A percentile compares a stretch with the other conserved stretches of the same genome.
phyloP scores from a whole-genome alignment of 2,797 vertebrate species.

The Cephalopachus bancanus region DNA sequence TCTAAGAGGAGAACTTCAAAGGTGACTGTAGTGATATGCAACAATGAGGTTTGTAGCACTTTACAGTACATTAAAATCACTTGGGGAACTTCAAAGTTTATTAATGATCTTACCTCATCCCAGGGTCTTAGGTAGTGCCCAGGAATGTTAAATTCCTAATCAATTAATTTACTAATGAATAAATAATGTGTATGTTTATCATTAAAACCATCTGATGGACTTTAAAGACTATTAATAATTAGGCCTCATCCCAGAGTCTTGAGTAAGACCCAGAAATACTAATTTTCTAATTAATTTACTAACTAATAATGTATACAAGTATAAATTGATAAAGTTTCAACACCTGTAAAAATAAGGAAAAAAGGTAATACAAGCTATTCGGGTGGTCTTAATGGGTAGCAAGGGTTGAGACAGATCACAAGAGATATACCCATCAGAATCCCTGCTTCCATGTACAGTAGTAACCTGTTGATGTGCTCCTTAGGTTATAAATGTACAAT shows the following conservation, averaged over 20 bases:
- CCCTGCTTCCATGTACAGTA: background rate
- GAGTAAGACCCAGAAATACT: no score
- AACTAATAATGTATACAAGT: no score
- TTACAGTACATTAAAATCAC: slow-evolving; percentile 17
- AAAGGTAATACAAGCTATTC: background rate
- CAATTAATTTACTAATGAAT: slow-evolving; percentile 20
- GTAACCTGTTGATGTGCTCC: background rate
- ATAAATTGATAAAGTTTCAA: no score
- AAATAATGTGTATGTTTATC: slow-evolving; percentile 1
- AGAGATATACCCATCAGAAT: background rate
- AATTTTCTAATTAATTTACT: no score
- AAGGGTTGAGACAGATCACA: background rate
- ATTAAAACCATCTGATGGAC: background rate
- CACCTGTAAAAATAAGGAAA: no score
- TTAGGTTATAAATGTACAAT: background rate
- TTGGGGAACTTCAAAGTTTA: background rate
- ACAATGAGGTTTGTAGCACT: no score
- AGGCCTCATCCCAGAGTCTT: no score
- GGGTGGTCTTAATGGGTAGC: background rate
- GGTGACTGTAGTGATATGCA: no score
- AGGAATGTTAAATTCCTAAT: background rate
- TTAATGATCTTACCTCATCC: background rate
- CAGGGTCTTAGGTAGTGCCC: background rate
- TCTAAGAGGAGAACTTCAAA: no score
- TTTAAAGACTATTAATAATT: no score